Evolutionary conservation across 2,888 invertebrate species (phyloP).

Genomic region (Acleris literana): DNA sequence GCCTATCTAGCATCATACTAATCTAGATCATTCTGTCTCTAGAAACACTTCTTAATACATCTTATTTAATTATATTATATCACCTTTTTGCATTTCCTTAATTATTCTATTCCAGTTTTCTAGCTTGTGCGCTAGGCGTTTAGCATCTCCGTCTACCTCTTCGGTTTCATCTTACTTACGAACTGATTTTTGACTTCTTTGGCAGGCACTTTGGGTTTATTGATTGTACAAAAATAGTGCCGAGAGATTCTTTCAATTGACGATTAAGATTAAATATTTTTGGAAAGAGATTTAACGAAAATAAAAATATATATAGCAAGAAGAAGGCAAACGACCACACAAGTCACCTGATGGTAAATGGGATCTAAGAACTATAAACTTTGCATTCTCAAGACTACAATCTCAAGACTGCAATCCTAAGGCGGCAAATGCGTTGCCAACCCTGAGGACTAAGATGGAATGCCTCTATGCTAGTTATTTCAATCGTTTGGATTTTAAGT

Average conservation of each 20-base stretch:
- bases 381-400: no score
- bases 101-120: slow-evolving; percentile 37
- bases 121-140: slow-evolving; percentile 35
- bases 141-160: slow-evolving; percentile 12
- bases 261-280: slow-evolving; percentile 55
- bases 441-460: no score
- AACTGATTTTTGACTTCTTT: slow-evolving; percentile 45
- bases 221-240: slow-evolving; percentile 34
- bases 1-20: slow-evolving; percentile 30
- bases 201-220: slow-evolving; percentile 61
- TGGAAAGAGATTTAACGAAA: slow-evolving; percentile 39
- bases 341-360: no score
- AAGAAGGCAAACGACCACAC: no score
- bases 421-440: no score
- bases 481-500: no score
- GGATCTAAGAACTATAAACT: no score
- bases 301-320: slow-evolving; percentile 31
- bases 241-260: slow-evolving; percentile 28
- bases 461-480: no score
- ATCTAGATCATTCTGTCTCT: slow-evolving; percentile 14
- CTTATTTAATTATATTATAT: slow-evolving; percentile 43
- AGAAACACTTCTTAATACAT: slow-evolving; percentile 16
- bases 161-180: slow-evolving; percentile 24
- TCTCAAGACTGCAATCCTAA: no score
- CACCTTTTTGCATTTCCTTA: slow-evolving; percentile 40